Evolutionary conservation across 2,888 invertebrate genomes (phyloP), one percentile per base, ranked within the genome.

Genomic region (Diaprepes abbreviatus): DNA sequence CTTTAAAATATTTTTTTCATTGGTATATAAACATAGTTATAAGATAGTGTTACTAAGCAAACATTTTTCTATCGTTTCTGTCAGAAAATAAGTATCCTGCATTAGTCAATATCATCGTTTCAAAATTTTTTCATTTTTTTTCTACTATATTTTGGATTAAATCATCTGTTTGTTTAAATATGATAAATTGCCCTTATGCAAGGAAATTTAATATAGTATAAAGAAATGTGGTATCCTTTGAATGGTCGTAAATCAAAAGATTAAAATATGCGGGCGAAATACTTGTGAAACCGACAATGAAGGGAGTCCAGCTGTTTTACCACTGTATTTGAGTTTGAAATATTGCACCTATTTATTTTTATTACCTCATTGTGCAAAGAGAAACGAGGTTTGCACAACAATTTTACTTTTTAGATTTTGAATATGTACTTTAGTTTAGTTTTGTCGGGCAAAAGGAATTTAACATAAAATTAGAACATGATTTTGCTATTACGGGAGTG

Each of bases 301-400:
- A 59, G 69, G 58, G 43, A 54, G 60, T 66, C 70, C 70, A 70
- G 70, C 70, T 70, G 70, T 66, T 65, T 59, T 45, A 43, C 59
- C 59, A 59, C 52, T 64, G 38, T 52, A 38, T 57, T 16, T 28
- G 48, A 36, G 17, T 62, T 66, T 66, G 70, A 70, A 62, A 66
- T 70, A 70, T 70, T 55, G 62, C 59, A 52, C 55, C 70, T 63
- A 66, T 70, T 70, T 57, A 57, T 31, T 55, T 70, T 70, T 66
- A 70, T 66, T 66, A 57, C 48, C 38, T 28, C 40, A 40, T 38
- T 57, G 57, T 55, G 19, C 52, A 38, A 35, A 40, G 21, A 17
- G 48, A 58, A 50, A 57, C 35, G 10, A 38, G 17, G 48, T 57
- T 68, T 62, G 55, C 55, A 43, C 55, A 66, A 59, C 7, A 36